Percentiles rank a stretch among this genome's conserved stretches.
phyloP scores from a whole-genome alignment of 2,888 invertebrate species.

The Tinea semifulvella region DNA sequence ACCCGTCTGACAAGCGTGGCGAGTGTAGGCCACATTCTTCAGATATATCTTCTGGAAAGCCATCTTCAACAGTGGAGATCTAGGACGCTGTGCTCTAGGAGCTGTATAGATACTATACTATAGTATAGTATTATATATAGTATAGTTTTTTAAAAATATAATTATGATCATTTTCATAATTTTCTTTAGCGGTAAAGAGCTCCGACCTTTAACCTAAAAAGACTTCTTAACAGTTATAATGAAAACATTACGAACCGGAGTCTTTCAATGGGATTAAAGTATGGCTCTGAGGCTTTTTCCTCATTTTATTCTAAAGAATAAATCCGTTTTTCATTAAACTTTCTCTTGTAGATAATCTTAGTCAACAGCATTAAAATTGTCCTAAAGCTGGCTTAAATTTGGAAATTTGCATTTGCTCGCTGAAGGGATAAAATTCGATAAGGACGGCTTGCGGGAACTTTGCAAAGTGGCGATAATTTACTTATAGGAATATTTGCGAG shows the following conservation, averaged over 20 bases:
- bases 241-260: conserved; percentile 7
- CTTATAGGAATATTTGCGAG: neutral
- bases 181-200: neutral
- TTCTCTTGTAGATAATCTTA: conserved; percentile 14
- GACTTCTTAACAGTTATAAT: conserved; percentile 2
- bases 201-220: conserved; percentile 3
- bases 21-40: too few species aligned
- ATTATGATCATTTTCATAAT: too few species aligned
- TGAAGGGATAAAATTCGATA: conserved; percentile 10
- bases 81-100: too few species aligned
- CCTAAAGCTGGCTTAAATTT: conserved; percentile 12
- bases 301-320: conserved; percentile 7
- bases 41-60: too few species aligned
- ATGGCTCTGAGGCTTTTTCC: conserved; percentile 13
- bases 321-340: conserved; percentile 16
- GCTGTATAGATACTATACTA: too few species aligned
- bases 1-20: too few species aligned
- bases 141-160: too few species aligned
- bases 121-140: too few species aligned
- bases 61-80: too few species aligned
- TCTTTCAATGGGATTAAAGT: conserved; percentile 11
- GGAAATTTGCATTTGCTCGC: conserved; percentile 10
- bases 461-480: conserved; percentile 6
- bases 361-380: conserved; percentile 14
- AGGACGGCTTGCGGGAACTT: neutral